Evolutionary conservation across 2,888 invertebrate genomes (phyloP), one percentile per base, ranked within the genome.

Genomic region (Nomada lathburiana): DNA sequence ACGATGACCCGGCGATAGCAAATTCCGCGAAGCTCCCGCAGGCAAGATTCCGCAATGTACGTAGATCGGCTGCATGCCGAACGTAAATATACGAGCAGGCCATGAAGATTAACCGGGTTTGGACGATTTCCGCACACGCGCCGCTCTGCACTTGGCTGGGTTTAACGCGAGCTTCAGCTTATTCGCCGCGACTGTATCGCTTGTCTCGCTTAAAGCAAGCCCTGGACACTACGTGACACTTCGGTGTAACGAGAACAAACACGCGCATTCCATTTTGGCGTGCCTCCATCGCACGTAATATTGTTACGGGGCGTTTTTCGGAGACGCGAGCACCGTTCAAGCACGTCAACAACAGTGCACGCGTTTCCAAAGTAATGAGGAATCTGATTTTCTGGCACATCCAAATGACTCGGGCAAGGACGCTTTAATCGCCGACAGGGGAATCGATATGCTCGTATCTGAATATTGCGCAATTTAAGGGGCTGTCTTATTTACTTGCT

Each of bases 91-190:
- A 79, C 60, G 64, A 62, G 68, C 74, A 13, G 55, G 36, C 72
- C 57, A 26, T 47, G 78, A 79, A 86, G 86, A 86, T 86, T 86
- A 88, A 84, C 86, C 76, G 82, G 63, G 71, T 78, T 71, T 63
- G 60, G 82, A 82, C 80, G 78, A 79, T 87, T 84, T 84, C 82
- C 82, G 59, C 53, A 55, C 76, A 80, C 86, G 82, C 81, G 88
- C 76, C 80, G 23, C 50, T 52, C 60, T 52, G 80, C 79, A 77
- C 77, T 84, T 77, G 82, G 72, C 67, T 72, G 80, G 74, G 86
- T 83, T 88, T 80, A 88, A 86, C 84, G 79, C 77, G 47, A 79
- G 76, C 70, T 80, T 84, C 78, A 76, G 80, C 82, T 87, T 85
- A 85, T 57, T 65, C 64, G 53, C 23, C 42, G n/a, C 68, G 36